Conservation (phyloP, 1,140 invertebrate species). For the Drosophila prosaltans region DNA sequence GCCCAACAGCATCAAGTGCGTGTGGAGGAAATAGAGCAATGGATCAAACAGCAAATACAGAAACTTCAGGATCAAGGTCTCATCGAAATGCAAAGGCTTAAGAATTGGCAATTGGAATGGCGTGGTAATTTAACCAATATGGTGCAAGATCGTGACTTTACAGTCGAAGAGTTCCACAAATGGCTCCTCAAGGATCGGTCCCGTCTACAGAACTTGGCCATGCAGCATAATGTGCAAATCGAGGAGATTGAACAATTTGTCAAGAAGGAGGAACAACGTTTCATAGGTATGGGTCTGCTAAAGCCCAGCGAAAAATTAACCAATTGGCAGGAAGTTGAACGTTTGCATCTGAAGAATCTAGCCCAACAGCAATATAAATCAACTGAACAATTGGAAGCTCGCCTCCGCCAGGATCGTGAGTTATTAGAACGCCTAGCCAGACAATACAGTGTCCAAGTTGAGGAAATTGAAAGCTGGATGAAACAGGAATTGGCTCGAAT, state of each 20-base stretch:
- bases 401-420: slow-evolving; percentile 71
- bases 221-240: slow-evolving; percentile 80
- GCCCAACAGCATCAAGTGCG: slow-evolving; percentile 78
- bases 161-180: slow-evolving; percentile 80
- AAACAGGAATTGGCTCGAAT: slow-evolving; percentile 75
- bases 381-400: slow-evolving; percentile 75
- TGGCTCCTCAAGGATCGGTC: slow-evolving; percentile 75
- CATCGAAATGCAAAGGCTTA: slow-evolving; percentile 73
- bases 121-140: slow-evolving; percentile 78
- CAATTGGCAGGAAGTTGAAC: slow-evolving; percentile 80
- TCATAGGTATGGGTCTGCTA: slow-evolving; percentile 75
- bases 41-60: slow-evolving; percentile 75
- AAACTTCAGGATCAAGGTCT: slow-evolving; percentile 67
- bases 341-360: slow-evolving; percentile 68
- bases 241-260: slow-evolving; percentile 80
- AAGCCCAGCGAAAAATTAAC: slow-evolving; percentile 78
- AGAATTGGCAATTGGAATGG: slow-evolving; percentile 78
- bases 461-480: slow-evolving; percentile 79
- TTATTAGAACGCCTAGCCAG: slow-evolving; percentile 67
- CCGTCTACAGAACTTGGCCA: slow-evolving; percentile 69
- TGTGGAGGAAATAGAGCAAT: slow-evolving; percentile 79
- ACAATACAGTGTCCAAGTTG: slow-evolving; percentile 76
- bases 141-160: slow-evolving; percentile 78
- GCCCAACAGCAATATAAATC: slow-evolving; percentile 78
- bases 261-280: slow-evolving; percentile 78